Evolutionary conservation across 2,797 vertebrate species (phyloP).

Genomic region (Galagoides demidoff): DNA sequence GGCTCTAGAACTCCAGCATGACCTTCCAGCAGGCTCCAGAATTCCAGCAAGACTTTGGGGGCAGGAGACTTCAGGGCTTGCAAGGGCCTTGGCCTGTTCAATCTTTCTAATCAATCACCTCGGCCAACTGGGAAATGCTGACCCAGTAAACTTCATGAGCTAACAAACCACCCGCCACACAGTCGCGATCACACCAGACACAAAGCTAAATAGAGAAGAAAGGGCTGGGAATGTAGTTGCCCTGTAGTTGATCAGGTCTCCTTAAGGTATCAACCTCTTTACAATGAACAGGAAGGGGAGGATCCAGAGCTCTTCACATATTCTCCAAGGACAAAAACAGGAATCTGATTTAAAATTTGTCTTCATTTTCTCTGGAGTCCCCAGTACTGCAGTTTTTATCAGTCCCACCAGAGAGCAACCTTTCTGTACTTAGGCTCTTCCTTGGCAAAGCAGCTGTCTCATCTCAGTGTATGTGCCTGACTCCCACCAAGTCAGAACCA

Average conservation of each 20-base stretch:
- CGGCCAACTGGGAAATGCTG: background rate
- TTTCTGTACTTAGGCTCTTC: conserved; percentile 60
- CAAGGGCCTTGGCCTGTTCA: background rate
- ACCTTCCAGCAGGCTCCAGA: background rate
- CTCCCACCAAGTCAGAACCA: background rate
- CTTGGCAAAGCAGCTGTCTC: background rate
- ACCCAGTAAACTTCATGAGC: background rate
- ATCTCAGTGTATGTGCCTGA: background rate
- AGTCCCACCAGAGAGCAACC: conserved; percentile 78
- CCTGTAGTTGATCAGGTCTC: background rate
- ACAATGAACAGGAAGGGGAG: background rate
- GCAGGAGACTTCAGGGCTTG: background rate
- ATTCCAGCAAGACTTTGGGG: background rate
- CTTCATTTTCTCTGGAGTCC: conserved; percentile 24
- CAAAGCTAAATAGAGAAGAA: background rate
- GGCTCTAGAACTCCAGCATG: background rate
- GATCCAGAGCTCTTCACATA: background rate
- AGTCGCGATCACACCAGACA: background rate
- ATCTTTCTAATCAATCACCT: background rate
- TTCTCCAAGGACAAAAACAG: background rate
- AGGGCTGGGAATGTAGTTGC: background rate
- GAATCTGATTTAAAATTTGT: background rate
- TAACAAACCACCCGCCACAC: background rate
- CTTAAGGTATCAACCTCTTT: background rate
- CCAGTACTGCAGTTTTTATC: conserved; percentile 59